Conservation (phyloP, 2,888 invertebrate genomes). For the Cyrtodaria siliqua region DNA sequence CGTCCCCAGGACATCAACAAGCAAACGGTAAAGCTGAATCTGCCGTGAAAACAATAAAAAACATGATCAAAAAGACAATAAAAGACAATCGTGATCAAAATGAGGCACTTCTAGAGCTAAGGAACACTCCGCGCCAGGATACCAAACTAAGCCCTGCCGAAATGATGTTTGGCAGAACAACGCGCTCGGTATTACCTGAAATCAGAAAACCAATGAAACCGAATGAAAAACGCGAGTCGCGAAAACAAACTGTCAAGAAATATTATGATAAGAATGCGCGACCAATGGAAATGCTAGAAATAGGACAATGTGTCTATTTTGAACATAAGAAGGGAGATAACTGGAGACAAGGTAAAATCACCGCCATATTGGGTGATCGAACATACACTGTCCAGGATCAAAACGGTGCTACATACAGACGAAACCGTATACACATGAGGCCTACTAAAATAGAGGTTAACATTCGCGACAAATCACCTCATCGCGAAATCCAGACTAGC, state of each 20-base stretch:
- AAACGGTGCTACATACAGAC: constrained; percentile 18
- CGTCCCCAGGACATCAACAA: constrained; percentile 20
- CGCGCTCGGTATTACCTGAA: constrained; percentile 40
- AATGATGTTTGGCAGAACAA: constrained; percentile 18
- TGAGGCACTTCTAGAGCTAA: constrained; percentile 19
- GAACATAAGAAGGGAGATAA: constrained; percentile 5
- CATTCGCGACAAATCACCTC: constrained; percentile 24
- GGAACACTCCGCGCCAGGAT: constrained; percentile 3
- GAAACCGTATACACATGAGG: constrained; percentile 37
- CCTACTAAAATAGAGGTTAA: constrained; percentile 15
- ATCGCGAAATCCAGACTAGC: neutral
- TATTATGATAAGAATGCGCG: constrained; percentile 30
- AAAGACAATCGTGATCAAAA: no score
- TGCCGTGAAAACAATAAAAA: constrained; percentile 37
- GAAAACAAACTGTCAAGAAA: constrained; percentile 18
- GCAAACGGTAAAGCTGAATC: constrained; percentile 51
- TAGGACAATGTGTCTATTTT: no score
- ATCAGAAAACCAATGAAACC: neutral
- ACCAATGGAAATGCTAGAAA: constrained; percentile 27
- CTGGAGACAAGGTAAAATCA: constrained; percentile 18
- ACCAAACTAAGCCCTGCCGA: neutral
- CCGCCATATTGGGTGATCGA: constrained; percentile 7
- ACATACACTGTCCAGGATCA: constrained; percentile 4
- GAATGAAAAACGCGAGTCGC: constrained; percentile 14
- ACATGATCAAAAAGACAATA: constrained; percentile 15